These are phyloP conservation scores for Mesorhabditis belari DNA, from an alignment of 2,888 invertebrate species.

Conservation along the genomic window DNA sequence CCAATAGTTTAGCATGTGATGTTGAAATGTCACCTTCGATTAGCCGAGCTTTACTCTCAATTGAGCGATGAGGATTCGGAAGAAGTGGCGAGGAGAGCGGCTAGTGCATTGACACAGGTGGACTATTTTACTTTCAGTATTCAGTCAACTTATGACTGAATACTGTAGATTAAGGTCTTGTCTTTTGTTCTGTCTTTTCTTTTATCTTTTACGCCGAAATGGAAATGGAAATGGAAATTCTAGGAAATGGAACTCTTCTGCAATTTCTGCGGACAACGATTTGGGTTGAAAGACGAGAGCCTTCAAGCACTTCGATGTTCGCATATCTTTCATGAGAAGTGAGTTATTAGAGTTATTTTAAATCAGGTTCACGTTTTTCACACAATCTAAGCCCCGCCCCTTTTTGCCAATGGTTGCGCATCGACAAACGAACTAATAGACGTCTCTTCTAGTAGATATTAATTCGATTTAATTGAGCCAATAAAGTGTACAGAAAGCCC, in stretches of 20 bases:
- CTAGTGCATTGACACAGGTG: slow-evolving; percentile 50
- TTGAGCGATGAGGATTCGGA: slow-evolving; percentile 52
- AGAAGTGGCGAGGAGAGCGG: slow-evolving; percentile 44
- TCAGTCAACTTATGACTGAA: background rate
- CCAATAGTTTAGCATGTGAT: slow-evolving; percentile 51
- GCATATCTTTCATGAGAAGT: slow-evolving; percentile 53
- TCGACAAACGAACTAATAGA: too few relatives aligned
- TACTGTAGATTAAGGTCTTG: background rate
- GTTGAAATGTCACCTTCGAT: slow-evolving; percentile 54
- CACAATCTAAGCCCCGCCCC: too few relatives aligned
- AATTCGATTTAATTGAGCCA: too few relatives aligned
- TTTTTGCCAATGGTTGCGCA: too few relatives aligned
- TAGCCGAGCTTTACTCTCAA: slow-evolving; percentile 54
- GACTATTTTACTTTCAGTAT: background rate
- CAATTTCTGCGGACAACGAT: slow-evolving; percentile 55
- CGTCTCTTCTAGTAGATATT: too few relatives aligned
- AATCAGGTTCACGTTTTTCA: too few relatives aligned
- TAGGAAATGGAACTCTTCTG: slow-evolving; percentile 56
- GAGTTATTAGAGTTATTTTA: too few relatives aligned
- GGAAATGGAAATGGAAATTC: slow-evolving; percentile 43
- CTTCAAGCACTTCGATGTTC: slow-evolving; percentile 53
- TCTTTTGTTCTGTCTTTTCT: background rate
- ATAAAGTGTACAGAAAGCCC: too few relatives aligned
- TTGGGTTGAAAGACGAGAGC: slow-evolving; percentile 42
- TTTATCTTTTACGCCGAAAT: background rate